Evolutionary conservation across 2,113 vertebrate genomes (phyloP).

Genomic region (Trematocara macrostoma): DNA sequence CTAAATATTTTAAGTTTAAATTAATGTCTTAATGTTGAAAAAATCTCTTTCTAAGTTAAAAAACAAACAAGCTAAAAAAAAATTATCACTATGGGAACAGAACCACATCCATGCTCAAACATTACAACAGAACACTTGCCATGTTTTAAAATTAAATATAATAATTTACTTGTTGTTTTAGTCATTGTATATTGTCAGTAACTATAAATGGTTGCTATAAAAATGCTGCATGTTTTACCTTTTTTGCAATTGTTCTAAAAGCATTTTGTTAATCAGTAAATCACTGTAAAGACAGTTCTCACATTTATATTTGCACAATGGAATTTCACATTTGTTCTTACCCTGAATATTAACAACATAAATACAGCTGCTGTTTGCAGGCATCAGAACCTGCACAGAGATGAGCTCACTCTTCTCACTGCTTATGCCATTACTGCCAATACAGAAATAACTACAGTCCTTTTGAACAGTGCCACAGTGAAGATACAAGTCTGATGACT

Average conservation of each 20-base stretch:
- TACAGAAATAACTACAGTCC: slow-evolving; percentile 44
- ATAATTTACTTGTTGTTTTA: background rate
- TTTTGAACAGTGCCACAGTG: slow-evolving; percentile 30
- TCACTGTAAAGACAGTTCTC: background rate
- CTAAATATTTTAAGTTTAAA: background rate
- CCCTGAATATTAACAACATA: slow-evolving; percentile 50
- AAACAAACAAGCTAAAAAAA: background rate
- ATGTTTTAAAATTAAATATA: background rate
- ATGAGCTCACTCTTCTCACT: slow-evolving; percentile 35
- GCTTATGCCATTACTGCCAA: slow-evolving; percentile 47
- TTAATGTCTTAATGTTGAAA: background rate
- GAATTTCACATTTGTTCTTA: background rate
- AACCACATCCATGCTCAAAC: fast-evolving
- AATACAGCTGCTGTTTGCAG: slow-evolving; percentile 42
- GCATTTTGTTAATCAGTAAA: background rate
- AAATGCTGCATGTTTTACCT: background rate
- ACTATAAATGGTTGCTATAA: background rate
- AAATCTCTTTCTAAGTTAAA: background rate
- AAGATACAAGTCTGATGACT: slow-evolving; percentile 34
- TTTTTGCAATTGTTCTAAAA: background rate
- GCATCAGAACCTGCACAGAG: slow-evolving; percentile 32
- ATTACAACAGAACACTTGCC: background rate
- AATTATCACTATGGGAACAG: background rate
- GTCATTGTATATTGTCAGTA: background rate
- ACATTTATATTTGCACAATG: background rate